Percentiles rank a stretch among this genome's conserved stretches.
phyloP scores from a whole-genome alignment of 2,113 vertebrate species.

The Solenodon paradoxus region DNA sequence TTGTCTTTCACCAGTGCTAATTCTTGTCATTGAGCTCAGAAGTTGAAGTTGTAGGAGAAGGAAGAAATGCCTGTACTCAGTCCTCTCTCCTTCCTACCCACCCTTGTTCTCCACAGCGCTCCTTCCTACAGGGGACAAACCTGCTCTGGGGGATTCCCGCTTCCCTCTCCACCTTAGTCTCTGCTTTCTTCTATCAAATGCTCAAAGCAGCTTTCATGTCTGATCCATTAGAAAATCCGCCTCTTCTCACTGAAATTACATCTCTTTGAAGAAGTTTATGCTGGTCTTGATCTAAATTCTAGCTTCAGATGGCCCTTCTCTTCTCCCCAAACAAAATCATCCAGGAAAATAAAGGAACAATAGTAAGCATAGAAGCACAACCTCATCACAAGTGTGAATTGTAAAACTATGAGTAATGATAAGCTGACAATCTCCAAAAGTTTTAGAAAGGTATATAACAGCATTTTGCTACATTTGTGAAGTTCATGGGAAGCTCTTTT shows the following conservation, averaged over 20 bases:
- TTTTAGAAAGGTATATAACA: not conserved
- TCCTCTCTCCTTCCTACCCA: not conserved
- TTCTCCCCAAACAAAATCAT: constrained; percentile 1
- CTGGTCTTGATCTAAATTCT: not conserved
- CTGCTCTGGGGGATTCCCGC: not conserved
- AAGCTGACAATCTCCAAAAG: not conserved
- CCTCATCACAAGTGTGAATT: not conserved
- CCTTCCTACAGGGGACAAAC: not conserved
- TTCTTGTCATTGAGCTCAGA: not conserved
- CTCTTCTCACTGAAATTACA: not conserved
- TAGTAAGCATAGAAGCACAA: not conserved
- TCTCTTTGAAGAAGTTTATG: not conserved
- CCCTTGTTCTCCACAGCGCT: not conserved
- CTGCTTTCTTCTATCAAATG: not conserved
- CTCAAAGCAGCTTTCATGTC: not conserved
- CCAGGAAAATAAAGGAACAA: not conserved
- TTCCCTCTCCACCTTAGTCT: not conserved
- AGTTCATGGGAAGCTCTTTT: not conserved
- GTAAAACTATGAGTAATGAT: not conserved
- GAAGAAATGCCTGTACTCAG: not conserved
- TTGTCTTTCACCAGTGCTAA: not conserved
- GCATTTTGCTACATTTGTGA: not conserved
- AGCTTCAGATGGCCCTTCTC: not conserved
- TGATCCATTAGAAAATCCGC: not conserved
- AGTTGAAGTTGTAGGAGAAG: not conserved